Base-by-base conservation (phyloP, 2,888 invertebrate genomes). In the Leucoptera coffeella region DNA sequence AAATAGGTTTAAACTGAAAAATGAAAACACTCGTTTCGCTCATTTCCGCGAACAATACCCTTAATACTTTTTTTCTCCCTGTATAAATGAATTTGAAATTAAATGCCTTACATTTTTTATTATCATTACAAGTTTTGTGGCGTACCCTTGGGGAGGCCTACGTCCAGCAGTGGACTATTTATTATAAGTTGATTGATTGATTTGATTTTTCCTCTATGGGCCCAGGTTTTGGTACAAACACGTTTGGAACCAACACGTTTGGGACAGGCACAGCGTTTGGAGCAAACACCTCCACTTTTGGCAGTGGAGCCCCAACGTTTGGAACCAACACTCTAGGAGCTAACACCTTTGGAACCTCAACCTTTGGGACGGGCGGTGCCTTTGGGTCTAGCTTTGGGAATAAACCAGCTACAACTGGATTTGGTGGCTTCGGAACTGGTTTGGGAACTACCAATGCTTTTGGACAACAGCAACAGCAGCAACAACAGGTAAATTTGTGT, bases 371-470 rank as follows among this genome's bases (percentile, higher is more conserved):
- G n/a, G 26, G 26, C 3, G 28, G 28, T 28, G 29, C 27, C 13
- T 28, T 29, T 11, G 32, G 29, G 24, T 27, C 36, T n/a, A 28
- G 25, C 21, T 38, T 36, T 4, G 48, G 47, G 31, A 43, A 43
- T 29, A 47, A 47, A 2, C 58, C 58, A 38, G 56, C 57, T 3
- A n/a, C n/a, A n/a, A n/a, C n/a, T n/a, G n/a, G n/a, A n/a, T n/a
- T n/a, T n/a, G n/a, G n/a, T n/a, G n/a, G n/a, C n/a, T 40, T 64
- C 43, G 56, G 53, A 12, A 54, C 71, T 32, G 64, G 74, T 1
- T 54, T 56, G 15, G 43, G 54, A 28, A 45, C 40, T 28, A n/a
- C n/a, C n/a, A n/a, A n/a, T n/a, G 44, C 57, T 22, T 74, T 78
- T 40, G 73, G 64, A 17, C 62, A 65, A 39, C 72, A 45, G 40